Percentiles rank a stretch among this genome's conserved stretches.
These are phyloP conservation scores for Pedicia rivosa DNA, from an alignment of 2,888 invertebrate species.

Conservation along the genomic window DNA sequence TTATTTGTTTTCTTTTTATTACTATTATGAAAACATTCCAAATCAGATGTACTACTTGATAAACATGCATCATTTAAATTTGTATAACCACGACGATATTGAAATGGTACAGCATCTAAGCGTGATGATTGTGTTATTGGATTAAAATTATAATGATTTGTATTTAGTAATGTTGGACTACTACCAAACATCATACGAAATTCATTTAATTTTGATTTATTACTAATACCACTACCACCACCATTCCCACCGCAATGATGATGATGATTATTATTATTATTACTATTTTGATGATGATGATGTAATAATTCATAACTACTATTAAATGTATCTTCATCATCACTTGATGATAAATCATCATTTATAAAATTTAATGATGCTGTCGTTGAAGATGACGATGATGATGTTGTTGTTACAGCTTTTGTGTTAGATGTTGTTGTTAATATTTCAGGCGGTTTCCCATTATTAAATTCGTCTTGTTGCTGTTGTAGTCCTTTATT, in stretches of 20 bases:
- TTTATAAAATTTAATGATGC: slow-evolving; percentile 13
- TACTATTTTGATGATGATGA: not conserved
- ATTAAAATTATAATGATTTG: slow-evolving; percentile 11
- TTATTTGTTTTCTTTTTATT: slow-evolving; percentile 7
- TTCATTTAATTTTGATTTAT: slow-evolving; percentile 14
- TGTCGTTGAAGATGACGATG: slow-evolving; percentile 6
- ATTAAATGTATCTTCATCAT: slow-evolving; percentile 11
- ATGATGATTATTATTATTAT: not conserved
- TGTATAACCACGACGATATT: slow-evolving; percentile 15
- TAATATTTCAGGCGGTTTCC: not conserved
- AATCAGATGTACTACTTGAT: slow-evolving; percentile 14
- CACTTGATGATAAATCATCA: slow-evolving; percentile 11
- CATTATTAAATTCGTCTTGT: slow-evolving; percentile 4
- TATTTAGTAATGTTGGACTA: slow-evolving; percentile 14
- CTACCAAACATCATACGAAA: slow-evolving; percentile 15
- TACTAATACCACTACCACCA: slow-evolving; percentile 10
- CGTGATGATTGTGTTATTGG: slow-evolving; percentile 12
- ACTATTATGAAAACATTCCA: slow-evolving; percentile 12
- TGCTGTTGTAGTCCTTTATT: slow-evolving; percentile 1
- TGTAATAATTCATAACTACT: slow-evolving; percentile 4
- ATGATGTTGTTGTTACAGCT: not conserved
- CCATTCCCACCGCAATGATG: not conserved
- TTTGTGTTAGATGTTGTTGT: not conserved
- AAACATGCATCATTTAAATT: slow-evolving; percentile 16
- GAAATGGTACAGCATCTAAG: slow-evolving; percentile 15